Base-by-base conservation (phyloP, 2,888 invertebrate genomes). In the Nebria salina region DNA sequence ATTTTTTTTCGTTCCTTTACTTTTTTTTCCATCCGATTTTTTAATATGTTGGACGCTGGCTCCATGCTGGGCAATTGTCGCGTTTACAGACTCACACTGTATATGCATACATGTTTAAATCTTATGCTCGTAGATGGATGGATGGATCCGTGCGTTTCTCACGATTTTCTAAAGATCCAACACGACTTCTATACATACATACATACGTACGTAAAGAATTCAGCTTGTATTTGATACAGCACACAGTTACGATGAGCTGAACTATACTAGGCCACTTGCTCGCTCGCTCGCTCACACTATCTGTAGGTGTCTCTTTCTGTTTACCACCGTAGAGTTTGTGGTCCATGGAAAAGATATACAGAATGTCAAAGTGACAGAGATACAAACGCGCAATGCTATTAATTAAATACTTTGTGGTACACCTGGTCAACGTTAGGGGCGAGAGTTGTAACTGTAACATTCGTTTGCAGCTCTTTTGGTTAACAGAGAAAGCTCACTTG, bases 391-490 rank as follows among this genome's bases (percentile, higher is more conserved):
- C 54, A 54, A 54, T 54, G 54, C 54, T 11, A 77, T 77, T 77
- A 77, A 77, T 77, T 72, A 68, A 68, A 77, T 43, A 72, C 34
- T 72, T 77, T 54, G 54, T 54, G 54, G 8, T 54, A 79, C 75
- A 79, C 79, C 79, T 79, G 78, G 72, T 65, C 41, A 15, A 20
- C 20, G 74, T 54, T 54, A 54, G 54, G 54, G 54, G 54, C 54
- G 7, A 5, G 54, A 8, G 54, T 54, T 54, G 54, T 54, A 34
- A 54, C 54, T 54, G 54, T 8, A 11, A 54, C 54, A 54, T 11
- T 34, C 54, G 13, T 54, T 54, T 13, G 7, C 54, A 54, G 13
- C 54, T 11, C 13, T 54, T 54, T 54, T 34, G 34, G 34, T 34
- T 4, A 34, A 34, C 34, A 25, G 8, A 66, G 15, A 7, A 20